These are phyloP conservation scores for Plebejus argus DNA, from an alignment of 2,888 invertebrate species.

Conservation along the genomic window DNA sequence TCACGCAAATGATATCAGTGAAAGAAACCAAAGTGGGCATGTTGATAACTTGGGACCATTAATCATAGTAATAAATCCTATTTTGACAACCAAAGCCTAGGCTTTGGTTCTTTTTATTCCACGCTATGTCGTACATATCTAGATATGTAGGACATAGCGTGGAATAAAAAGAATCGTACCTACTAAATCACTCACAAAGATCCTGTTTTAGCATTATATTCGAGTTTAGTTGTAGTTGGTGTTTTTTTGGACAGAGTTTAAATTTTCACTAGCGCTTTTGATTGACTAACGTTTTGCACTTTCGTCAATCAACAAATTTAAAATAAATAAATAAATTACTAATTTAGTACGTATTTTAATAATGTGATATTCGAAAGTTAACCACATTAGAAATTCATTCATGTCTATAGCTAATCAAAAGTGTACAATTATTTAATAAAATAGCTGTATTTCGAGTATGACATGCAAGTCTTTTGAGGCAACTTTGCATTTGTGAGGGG, in stretches of 20 bases:
- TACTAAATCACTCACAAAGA: not conserved
- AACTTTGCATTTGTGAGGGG: conserved; percentile 41
- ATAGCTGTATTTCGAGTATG: conserved; percentile 7
- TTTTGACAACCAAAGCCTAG: conserved; percentile 2
- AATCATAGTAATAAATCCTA: not conserved
- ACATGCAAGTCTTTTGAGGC: conserved; percentile 24
- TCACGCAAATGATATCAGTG: not conserved
- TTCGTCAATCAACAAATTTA: too few species aligned
- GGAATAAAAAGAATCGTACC: conserved; percentile 2
- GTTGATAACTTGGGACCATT: not conserved
- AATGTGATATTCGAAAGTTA: not conserved
- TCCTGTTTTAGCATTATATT: not conserved
- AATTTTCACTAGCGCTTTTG: too few species aligned
- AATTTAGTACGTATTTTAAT: too few species aligned
- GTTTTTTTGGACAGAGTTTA: too few species aligned
- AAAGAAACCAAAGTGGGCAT: not conserved
- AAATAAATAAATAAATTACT: too few species aligned
- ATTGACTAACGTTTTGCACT: too few species aligned
- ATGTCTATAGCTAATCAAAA: not conserved
- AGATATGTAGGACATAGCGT: conserved; percentile 15
- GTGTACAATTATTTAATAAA: not conserved
- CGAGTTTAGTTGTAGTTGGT: too few species aligned
- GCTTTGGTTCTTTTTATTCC: too few species aligned
- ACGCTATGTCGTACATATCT: too few species aligned
- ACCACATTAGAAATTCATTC: not conserved